Evolutionary conservation across 2,797 vertebrate species (phyloP).

Genomic region (Amblyraja radiata): DNA sequence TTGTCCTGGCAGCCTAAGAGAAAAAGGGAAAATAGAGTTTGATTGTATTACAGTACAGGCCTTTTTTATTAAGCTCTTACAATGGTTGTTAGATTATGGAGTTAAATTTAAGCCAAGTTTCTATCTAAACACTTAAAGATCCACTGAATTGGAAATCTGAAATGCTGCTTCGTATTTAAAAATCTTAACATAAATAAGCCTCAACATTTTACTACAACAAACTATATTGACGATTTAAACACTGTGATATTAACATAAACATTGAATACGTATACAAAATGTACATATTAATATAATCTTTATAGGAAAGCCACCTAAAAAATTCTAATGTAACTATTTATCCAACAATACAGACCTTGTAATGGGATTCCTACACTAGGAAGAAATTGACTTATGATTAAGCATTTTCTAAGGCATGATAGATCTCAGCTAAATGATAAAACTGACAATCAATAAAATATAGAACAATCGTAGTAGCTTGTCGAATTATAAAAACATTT

Average conservation of each 20-base stretch:
- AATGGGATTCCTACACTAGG: neutral
- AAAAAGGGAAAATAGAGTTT: conserved; percentile 53
- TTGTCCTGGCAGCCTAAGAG: conserved; percentile 70
- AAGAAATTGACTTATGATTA: neutral
- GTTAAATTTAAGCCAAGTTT: conserved; percentile 39
- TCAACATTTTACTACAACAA: neutral
- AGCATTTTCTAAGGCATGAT: neutral
- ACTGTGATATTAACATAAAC: neutral
- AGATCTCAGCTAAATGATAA: neutral
- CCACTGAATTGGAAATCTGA: conserved; percentile 43
- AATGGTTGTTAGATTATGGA: conserved; percentile 34
- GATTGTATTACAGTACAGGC: conserved; percentile 50
- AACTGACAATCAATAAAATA: neutral
- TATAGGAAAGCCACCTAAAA: neutral
- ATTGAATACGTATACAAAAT: neutral
- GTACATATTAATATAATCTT: neutral
- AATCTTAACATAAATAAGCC: neutral
- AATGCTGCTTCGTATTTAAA: conserved; percentile 39
- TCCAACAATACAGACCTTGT: neutral
- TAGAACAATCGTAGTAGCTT: neutral
- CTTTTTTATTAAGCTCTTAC: conserved; percentile 47
- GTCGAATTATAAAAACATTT: neutral
- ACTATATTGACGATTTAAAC: neutral
- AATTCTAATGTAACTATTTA: neutral
- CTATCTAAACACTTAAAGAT: conserved; percentile 41